A percentile compares a stretch with the other conserved stretches of the same genome.
phyloP scores from a whole-genome alignment of 2,888 invertebrate genomes.

The Yponomeuta plumbellus region DNA sequence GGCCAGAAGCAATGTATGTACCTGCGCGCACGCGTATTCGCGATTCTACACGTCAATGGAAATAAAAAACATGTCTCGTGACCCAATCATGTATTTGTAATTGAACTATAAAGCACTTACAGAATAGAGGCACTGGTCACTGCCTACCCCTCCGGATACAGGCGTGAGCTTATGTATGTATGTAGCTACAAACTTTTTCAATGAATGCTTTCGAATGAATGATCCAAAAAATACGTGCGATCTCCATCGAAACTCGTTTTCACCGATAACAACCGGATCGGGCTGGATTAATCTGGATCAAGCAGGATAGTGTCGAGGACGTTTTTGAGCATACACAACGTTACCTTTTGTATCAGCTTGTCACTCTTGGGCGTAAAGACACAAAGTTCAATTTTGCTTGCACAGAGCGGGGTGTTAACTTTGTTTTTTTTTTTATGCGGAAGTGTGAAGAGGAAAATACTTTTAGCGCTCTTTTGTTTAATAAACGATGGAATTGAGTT shows the following conservation, averaged over 20 bases:
- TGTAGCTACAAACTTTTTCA: not conserved
- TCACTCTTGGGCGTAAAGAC: not conserved
- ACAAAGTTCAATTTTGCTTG: not conserved
- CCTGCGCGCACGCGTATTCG: too few relatives aligned
- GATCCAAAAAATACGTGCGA: not conserved
- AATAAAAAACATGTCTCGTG: too few relatives aligned
- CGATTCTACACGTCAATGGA: too few relatives aligned
- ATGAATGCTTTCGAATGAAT: not conserved
- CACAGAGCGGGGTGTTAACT: not conserved
- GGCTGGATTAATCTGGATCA: not conserved
- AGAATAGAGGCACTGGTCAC: too few relatives aligned
- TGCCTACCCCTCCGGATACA: too few relatives aligned
- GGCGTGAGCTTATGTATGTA: too few relatives aligned
- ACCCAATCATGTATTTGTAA: too few relatives aligned
- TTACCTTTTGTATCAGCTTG: not conserved
- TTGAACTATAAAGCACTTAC: too few relatives aligned
- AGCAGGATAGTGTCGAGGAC: not conserved
- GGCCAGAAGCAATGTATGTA: too few relatives aligned
- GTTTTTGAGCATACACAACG: not conserved
- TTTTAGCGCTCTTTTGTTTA: not conserved
- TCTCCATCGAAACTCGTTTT: not conserved
- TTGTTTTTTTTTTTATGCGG: not conserved
- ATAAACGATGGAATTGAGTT: too few relatives aligned
- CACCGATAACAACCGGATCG: not conserved
- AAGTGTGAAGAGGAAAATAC: not conserved